Evolutionary conservation across 1,140 invertebrate species (phyloP).

Genomic region (Tetramorium simillimum): DNA sequence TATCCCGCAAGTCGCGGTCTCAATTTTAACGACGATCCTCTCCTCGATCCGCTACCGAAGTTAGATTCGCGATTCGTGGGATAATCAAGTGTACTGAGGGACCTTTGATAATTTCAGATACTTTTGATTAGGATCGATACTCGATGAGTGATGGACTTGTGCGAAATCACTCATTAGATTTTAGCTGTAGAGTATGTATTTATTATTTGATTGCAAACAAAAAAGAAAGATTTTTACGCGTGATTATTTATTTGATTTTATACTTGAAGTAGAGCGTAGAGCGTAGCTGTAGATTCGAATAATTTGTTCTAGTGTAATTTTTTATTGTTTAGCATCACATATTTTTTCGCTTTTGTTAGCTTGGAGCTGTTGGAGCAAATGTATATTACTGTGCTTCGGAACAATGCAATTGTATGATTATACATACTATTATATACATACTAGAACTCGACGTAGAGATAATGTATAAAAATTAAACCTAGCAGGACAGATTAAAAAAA

Average conservation of each 20-base stretch:
- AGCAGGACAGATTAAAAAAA: background rate
- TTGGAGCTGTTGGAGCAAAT: background rate
- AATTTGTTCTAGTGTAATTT: background rate
- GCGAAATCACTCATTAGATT: background rate
- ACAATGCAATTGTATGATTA: background rate
- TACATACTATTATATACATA: background rate
- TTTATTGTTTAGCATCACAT: conserved; percentile 19
- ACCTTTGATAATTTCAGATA: background rate
- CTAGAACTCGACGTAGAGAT: background rate
- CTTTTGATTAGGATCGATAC: background rate
- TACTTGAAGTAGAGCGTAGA: conserved; percentile 53
- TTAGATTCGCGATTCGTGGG: background rate
- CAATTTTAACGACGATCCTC: background rate
- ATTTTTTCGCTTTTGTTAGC: conserved; percentile 1
- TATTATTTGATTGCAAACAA: background rate
- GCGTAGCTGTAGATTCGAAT: conserved; percentile 1
- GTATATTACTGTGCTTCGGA: background rate
- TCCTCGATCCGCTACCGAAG: background rate
- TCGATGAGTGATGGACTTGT: background rate
- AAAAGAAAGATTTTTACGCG: background rate
- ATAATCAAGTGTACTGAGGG: background rate
- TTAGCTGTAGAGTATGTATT: background rate
- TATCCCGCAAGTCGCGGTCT: background rate
- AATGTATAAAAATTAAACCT: background rate
- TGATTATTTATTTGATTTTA: conserved; percentile 38